These are phyloP conservation scores for Philonicus albiceps DNA, from an alignment of 2,888 invertebrate genomes.

Conservation along the genomic window DNA sequence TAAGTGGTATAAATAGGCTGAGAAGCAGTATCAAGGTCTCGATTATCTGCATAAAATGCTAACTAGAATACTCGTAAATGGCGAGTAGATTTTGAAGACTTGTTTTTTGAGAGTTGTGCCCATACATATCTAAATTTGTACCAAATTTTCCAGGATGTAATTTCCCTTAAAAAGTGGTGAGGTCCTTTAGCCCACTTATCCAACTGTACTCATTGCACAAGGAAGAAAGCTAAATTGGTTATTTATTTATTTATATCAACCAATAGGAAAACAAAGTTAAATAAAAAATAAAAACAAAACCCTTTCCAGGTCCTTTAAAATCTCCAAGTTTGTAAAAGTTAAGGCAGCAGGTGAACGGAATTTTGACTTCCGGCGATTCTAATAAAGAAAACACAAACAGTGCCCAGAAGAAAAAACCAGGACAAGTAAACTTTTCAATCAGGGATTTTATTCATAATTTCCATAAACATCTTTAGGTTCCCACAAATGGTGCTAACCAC, in stretches of 20 bases:
- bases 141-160: too few relatives aligned
- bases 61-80: too few relatives aligned
- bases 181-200: too few relatives aligned
- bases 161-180: too few relatives aligned
- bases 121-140: too few relatives aligned
- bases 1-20: too few relatives aligned
- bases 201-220: too few relatives aligned
- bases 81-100: too few relatives aligned
- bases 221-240: neutral
- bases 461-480: neutral
- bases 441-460: neutral
- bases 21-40: too few relatives aligned
- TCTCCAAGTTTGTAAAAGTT: neutral
- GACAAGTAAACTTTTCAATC: neutral
- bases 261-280: neutral
- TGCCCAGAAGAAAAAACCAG: neutral
- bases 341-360: neutral
- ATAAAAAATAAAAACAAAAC: neutral
- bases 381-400: neutral
- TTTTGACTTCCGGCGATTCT: neutral
- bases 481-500: neutral
- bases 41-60: too few relatives aligned
- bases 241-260: neutral
- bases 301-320: neutral
- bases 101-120: too few relatives aligned